phyloP scores from a whole-genome alignment of 2,797 vertebrate species.

The Lates japonicus region DNA sequence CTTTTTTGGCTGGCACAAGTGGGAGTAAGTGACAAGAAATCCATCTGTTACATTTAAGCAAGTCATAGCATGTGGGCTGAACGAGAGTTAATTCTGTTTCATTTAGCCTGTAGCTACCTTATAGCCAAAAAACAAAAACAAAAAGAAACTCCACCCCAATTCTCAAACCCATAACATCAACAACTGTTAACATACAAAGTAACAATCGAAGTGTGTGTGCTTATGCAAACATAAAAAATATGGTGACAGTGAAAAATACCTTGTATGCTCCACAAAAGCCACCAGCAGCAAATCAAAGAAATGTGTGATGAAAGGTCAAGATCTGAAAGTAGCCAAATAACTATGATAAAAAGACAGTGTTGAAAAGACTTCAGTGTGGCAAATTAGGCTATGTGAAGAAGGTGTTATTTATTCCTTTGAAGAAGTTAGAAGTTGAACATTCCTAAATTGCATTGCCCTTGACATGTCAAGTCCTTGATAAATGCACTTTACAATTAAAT shows the following conservation, averaged over 20 bases:
- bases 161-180: slow-evolving; percentile 5
- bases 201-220: not conserved
- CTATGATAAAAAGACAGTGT: not conserved
- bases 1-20: slow-evolving; percentile 28
- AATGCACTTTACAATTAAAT: not conserved
- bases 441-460: not conserved
- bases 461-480: not conserved
- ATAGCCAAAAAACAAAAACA: not conserved
- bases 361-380: not conserved
- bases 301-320: not conserved
- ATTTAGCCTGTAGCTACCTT: slow-evolving; percentile 7
- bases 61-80: slow-evolving; percentile 41
- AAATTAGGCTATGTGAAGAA: not conserved
- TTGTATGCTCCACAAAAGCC: slow-evolving; percentile 2
- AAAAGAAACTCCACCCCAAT: not conserved
- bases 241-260: not conserved
- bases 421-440: not conserved
- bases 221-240: not conserved
- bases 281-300: not conserved
- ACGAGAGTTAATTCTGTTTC: slow-evolving; percentile 5
- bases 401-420: not conserved
- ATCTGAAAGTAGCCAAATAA: not conserved
- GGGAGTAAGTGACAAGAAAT: slow-evolving; percentile 28
- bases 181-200: not conserved
- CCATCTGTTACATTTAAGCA: slow-evolving; percentile 42